A percentile compares a stretch with the other conserved stretches of the same genome.
Conservation (phyloP, 2,113 vertebrate genomes). For the Physeter macrocephalus region DNA sequence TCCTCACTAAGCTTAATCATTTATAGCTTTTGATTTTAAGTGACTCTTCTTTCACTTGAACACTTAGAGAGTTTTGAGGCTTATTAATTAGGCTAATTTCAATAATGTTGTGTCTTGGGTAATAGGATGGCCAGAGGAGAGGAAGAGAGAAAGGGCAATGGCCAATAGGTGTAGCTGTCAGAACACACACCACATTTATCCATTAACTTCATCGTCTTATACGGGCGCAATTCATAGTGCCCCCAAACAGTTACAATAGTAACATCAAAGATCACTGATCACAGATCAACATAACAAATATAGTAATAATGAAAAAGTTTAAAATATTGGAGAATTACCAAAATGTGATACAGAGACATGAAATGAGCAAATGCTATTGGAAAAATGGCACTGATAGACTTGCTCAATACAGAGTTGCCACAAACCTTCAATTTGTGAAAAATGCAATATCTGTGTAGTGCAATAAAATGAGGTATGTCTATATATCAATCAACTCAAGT, state of each 20-base stretch:
- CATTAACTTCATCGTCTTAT: background rate
- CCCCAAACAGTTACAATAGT: background rate
- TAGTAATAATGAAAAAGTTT: background rate
- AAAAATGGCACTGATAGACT: background rate
- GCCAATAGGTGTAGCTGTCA: fast-evolving
- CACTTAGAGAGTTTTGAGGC: background rate
- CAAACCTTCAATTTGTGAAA: background rate
- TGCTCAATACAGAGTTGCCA: background rate
- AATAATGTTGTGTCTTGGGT: background rate
- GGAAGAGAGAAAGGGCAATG: background rate
- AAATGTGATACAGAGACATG: background rate
- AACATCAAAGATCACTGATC: background rate
- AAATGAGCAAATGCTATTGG: background rate
- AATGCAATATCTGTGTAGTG: background rate
- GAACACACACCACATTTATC: background rate
- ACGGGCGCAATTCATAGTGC: background rate
- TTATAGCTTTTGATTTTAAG: background rate
- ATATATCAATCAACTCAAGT: background rate
- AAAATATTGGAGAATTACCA: background rate
- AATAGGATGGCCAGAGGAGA: background rate
- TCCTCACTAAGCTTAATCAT: background rate
- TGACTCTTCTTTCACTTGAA: background rate
- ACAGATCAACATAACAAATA: background rate
- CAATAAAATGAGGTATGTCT: background rate
- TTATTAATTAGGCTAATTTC: background rate